Evolutionary conservation across 2,113 vertebrate genomes (phyloP), one percentile per base, ranked within the genome.

Genomic region (Triplophysa siluroides): DNA sequence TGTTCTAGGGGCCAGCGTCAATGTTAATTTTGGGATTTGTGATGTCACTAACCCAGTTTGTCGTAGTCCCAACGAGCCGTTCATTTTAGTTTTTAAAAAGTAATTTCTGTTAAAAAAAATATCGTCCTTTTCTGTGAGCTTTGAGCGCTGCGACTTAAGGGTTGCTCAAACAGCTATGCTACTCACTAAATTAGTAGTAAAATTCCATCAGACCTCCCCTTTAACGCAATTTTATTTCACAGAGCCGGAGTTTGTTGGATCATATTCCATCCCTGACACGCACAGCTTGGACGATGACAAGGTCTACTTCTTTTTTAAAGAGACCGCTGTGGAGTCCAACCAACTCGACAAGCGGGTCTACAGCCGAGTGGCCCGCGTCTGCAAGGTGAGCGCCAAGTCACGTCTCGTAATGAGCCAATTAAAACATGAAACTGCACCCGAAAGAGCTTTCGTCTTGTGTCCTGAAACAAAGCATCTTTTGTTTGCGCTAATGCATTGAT

Each of bases 231-330:
- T 29, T 58, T 73, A 14, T 69, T 1, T 19, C 1, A 10, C 87
- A 96, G 95, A 96, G 71, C 95, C 95, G 0, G 83, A 91, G 0
- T 96, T 96, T 0, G 73, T 96, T 0, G 83, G 90, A 0, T 93
- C 94, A 78, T 94, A 92, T 2, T 87, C 90, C 84, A 92, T 96
- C 87, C 94, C 95, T 0, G 95, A 96, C 67, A 95, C 95, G 6
- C 92, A 92, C 89, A 95, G 94, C 56, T 85, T 89, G 0, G 92
- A 94, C 0, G 95, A 96, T 3, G 95, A 96, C 83, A 96, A 96
- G 83, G 87, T 96, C 29, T 96, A 96, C 88, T 86, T 96, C 86
- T 96, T 96, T 90, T 95, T 96, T 86, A 93, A 90, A 0, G 95
- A 96, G 90, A 91, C 83, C 0, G 93, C 94, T 1, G 83, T 92